Evolutionary conservation across 2,888 invertebrate genomes (phyloP).

Genomic region (Diaprepes abbreviatus): DNA sequence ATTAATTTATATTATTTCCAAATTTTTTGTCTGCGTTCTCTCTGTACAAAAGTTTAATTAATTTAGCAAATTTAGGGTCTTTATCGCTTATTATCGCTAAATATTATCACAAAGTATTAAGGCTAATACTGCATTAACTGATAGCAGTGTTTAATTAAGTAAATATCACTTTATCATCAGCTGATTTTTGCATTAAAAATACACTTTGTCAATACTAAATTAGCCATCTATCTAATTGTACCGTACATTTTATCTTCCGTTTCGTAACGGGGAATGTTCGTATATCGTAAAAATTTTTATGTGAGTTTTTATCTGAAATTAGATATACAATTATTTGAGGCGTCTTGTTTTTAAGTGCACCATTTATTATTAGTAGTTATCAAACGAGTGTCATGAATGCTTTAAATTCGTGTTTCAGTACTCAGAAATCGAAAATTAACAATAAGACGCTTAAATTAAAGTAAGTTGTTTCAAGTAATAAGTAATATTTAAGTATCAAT

Average conservation of each 20-base stretch:
- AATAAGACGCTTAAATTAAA: background rate
- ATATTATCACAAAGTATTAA: background rate
- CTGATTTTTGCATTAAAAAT: constrained; percentile 3
- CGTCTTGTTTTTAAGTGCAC: background rate
- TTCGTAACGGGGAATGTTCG: background rate
- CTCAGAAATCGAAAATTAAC: background rate
- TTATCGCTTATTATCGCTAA: background rate
- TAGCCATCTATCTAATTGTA: background rate
- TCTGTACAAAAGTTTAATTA: no score
- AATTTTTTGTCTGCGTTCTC: no score
- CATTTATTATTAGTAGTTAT: background rate
- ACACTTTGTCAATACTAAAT: background rate
- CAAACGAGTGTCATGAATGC: background rate
- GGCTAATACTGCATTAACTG: background rate
- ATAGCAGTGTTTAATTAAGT: constrained; percentile 3
- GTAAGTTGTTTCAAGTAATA: background rate
- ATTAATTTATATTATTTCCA: no score
- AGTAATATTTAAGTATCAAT: no score
- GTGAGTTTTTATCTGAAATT: background rate
- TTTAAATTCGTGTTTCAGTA: background rate
- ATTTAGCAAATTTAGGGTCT: background rate
- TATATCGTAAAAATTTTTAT: background rate
- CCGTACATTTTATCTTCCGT: background rate
- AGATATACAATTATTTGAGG: background rate
- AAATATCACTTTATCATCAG: background rate